A percentile compares a stretch with the other conserved stretches of the same genome.
These are phyloP conservation scores for Stenotaenia linearis DNA, from an alignment of 2,888 invertebrate genomes.

Conservation along the genomic window DNA sequence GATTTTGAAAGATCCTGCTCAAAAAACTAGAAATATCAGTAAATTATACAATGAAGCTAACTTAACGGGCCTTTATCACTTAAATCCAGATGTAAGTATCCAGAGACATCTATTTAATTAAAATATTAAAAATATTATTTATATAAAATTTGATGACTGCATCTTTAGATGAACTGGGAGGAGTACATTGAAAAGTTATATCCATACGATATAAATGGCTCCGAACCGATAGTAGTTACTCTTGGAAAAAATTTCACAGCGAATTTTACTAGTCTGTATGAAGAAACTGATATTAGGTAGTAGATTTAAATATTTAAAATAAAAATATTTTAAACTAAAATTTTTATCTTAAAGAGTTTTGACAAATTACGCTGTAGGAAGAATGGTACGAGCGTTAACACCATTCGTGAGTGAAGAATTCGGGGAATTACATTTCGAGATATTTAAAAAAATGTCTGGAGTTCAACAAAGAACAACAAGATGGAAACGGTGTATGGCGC, in stretches of 20 bases:
- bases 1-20: neutral
- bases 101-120: neutral
- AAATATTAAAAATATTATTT: neutral
- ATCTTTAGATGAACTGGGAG: neutral
- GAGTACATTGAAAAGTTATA: neutral
- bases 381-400: neutral
- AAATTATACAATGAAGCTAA: neutral
- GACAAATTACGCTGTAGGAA: neutral
- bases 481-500: neutral
- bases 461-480: neutral
- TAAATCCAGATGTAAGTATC: neutral
- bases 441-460: conserved; percentile 7
- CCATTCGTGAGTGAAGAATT: conserved; percentile 13
- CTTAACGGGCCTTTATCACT: neutral
- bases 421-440: neutral
- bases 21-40: neutral
- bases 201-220: neutral
- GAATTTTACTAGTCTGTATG: neutral
- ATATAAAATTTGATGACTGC: no score
- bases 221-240: neutral
- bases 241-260: neutral
- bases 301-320: neutral
- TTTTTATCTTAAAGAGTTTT: neutral
- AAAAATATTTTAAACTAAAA: no score
- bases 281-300: neutral